These are phyloP conservation scores for Elephas maximus DNA, from an alignment of 2,113 vertebrate genomes.

Conservation along the genomic window DNA sequence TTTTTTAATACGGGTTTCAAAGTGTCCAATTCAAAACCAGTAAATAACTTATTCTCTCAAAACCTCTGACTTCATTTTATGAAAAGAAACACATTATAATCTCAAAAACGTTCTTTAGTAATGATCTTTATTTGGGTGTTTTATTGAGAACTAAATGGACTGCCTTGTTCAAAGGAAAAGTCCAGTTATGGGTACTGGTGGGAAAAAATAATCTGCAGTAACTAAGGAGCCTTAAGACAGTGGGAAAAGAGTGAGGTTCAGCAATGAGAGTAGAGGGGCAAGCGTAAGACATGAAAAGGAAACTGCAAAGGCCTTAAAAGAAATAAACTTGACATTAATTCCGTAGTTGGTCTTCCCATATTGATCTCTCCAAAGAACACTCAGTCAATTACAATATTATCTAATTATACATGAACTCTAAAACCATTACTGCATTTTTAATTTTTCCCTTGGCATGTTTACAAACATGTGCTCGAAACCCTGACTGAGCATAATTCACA, in stretches of 20 bases:
- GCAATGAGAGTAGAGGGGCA: not conserved
- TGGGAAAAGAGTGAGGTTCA: not conserved
- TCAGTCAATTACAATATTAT: not conserved
- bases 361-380: not conserved
- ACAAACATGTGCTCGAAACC: not conserved
- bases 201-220: not conserved
- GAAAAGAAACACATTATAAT: not conserved
- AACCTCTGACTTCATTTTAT: not conserved
- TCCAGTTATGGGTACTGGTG: accelerated
- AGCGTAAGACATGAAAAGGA: not conserved
- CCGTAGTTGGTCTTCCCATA: not conserved
- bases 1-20: not conserved
- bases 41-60: not conserved
- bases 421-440: not conserved
- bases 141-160: not conserved
- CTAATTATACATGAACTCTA: not conserved
- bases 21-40: not conserved
- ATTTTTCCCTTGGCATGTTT: not conserved
- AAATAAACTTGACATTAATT: not conserved
- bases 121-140: not conserved
- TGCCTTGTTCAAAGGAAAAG: not conserved
- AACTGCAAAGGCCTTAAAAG: not conserved
- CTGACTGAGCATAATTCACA: not conserved
- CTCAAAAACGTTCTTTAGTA: not conserved
- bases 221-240: no score